phyloP scores from a whole-genome alignment of 2,888 invertebrate species.

The Dorcus hopei region DNA sequence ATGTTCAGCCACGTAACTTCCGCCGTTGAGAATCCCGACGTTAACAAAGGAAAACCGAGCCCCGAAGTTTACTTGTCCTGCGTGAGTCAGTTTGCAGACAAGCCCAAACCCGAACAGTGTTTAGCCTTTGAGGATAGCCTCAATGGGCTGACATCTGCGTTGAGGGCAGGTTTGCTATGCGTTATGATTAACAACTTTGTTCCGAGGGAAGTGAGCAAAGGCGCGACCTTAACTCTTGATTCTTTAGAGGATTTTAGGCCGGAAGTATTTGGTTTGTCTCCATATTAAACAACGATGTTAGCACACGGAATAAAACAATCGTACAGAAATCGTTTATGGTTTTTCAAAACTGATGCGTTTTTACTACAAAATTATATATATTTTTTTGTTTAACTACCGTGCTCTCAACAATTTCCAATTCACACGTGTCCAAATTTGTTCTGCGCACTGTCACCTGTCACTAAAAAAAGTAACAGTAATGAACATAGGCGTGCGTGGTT shows the following conservation, averaged over 20 bases:
- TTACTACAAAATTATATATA: too few relatives aligned
- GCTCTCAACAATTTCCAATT: too few relatives aligned
- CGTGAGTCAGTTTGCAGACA: conserved; percentile 68
- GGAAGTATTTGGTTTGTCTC: conserved; percentile 81
- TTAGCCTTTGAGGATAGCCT: conserved; percentile 91
- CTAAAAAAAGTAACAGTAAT: too few relatives aligned
- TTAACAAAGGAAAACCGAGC: conserved; percentile 81
- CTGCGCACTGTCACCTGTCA: too few relatives aligned
- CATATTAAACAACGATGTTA: conserved; percentile 51
- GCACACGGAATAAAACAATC: too few relatives aligned
- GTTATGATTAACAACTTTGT: conserved; percentile 61
- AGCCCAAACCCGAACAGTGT: conserved; percentile 64
- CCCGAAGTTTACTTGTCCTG: conserved; percentile 85
- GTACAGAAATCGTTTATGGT: too few relatives aligned
- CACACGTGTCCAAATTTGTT: too few relatives aligned
- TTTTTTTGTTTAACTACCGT: too few relatives aligned
- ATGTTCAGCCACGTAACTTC: conserved; percentile 76
- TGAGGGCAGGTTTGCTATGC: conserved; percentile 80
- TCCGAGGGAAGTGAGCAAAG: conserved; percentile 47
- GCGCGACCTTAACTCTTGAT: conserved; percentile 68
- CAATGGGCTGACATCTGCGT: conserved; percentile 79
- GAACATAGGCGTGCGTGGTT: too few relatives aligned
- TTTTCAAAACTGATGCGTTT: too few relatives aligned
- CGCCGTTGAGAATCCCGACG: conserved; percentile 79
- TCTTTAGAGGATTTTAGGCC: conserved; percentile 78